Base-by-base conservation (phyloP, 2,888 invertebrate species). In the Callinectes sapidus region DNA sequence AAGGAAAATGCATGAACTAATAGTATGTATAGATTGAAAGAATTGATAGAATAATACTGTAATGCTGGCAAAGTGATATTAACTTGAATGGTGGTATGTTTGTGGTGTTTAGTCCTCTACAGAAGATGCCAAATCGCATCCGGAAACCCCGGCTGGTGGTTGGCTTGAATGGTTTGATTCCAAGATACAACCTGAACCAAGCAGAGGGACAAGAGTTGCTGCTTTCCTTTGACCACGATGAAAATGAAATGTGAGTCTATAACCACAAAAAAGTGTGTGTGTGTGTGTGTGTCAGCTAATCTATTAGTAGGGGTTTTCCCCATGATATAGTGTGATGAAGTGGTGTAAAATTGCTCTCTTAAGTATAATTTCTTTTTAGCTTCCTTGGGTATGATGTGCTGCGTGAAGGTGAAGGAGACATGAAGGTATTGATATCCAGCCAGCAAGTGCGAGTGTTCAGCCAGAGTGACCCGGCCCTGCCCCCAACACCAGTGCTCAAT, bases 191-290 rank as follows among this genome's bases (percentile, higher is more conserved):
- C 95, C 96, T 96, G 90, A 97, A 97, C 89, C 97, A 97, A 95
- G 97, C 98, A 90, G 97, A 97, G 94, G 98, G 98, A 13, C 98
- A 98, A 95, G 97, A 97, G 95, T 97, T 97, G 95, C 96, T 99
- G 93, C 97, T 97, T 95, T 96, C 97, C 94, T 97, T 98, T 95
- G 96, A 97, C 94, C 96, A 97, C 90, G 97, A 97, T 96, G 97
- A 97, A 95, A 96, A 96, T 32, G 98, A 98, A 96, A 97, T 97
- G 95, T 96, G 95, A 96, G 95, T 95, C 14, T 71, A 71, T 28
- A n/a, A 3, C 71, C 13, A n/a, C 6, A 71, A 28, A 28, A 71
- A 28, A n/a, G 39, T 39, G 39, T 39, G 77, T 77, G 6, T n/a
- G 28, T 28, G 28, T 77, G 77, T 77, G 77, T 77, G n/a, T 48